Evolutionary conservation across 2,113 vertebrate genomes (phyloP).

Genomic region (Archocentrus centrarchus): DNA sequence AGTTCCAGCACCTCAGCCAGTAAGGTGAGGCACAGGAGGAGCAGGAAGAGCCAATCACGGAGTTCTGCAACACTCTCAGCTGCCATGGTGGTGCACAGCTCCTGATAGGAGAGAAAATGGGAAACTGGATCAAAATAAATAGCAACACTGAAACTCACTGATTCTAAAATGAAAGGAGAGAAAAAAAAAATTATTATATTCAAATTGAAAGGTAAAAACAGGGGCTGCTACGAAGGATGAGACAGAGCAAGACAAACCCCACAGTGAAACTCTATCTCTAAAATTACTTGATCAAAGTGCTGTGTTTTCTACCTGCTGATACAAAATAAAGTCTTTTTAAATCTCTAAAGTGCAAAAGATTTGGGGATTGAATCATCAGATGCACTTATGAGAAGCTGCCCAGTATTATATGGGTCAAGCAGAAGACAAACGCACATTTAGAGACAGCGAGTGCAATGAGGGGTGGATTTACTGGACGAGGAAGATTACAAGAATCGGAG

Average conservation of each 20-base stretch:
- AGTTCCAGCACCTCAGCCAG: constrained; percentile 89
- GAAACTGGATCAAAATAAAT: constrained; percentile 49
- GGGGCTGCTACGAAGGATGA: background rate
- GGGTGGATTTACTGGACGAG: constrained; percentile 41
- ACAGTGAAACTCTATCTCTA: background rate
- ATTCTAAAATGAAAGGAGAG: background rate
- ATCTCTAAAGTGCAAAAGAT: constrained; percentile 30
- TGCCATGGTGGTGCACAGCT: constrained; percentile 79
- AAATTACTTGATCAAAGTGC: background rate
- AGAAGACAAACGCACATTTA: constrained; percentile 71
- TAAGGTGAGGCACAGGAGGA: constrained; percentile 90
- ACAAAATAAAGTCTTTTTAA: constrained; percentile 19
- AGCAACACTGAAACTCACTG: background rate
- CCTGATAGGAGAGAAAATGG: constrained; percentile 53
- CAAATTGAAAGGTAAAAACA: background rate
- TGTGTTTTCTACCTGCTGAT: constrained; percentile 23
- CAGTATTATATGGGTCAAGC: constrained; percentile 74
- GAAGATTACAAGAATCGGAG: constrained; percentile 66
- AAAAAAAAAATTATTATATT: background rate
- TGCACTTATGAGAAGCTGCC: constrained; percentile 41
- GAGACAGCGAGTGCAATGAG: constrained; percentile 51
- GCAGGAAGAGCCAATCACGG: constrained; percentile 90
- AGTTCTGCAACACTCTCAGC: constrained; percentile 86
- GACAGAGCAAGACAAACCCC: background rate
- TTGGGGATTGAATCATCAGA: constrained; percentile 36